Conservation (phyloP, 1,140 invertebrate genomes). For the Pachyrhynchus sulphureomaculatus region DNA sequence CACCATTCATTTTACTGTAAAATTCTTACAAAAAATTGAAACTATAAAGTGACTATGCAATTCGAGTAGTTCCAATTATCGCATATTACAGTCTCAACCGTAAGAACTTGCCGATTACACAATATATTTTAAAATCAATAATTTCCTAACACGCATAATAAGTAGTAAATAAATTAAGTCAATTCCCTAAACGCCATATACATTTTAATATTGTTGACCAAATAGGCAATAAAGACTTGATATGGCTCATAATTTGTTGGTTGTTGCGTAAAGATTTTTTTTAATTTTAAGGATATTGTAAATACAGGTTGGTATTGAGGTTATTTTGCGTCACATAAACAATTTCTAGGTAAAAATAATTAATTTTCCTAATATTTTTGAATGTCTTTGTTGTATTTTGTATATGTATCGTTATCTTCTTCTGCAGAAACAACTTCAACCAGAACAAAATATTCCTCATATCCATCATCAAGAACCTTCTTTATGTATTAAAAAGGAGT, state of each 20-base stretch:
- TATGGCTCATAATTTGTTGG: background rate
- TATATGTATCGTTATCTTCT: too few species aligned
- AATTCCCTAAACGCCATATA: slow-evolving; percentile 11
- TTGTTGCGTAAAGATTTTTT: too few species aligned
- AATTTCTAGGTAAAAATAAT: too few species aligned
- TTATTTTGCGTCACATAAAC: too few species aligned
- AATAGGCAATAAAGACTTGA: background rate
- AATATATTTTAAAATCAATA: slow-evolving; percentile 4
- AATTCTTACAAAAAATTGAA: slow-evolving; percentile 3
- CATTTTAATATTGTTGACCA: slow-evolving; percentile 17
- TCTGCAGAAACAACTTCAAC: too few species aligned
- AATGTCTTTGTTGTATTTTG: too few species aligned
- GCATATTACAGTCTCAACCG: slow-evolving; percentile 2
- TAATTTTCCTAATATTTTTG: too few species aligned
- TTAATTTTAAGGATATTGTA: too few species aligned
- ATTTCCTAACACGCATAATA: slow-evolving; percentile 16
- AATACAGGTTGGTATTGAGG: background rate
- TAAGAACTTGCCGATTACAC: slow-evolving; percentile 5
- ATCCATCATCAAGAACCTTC: too few species aligned
- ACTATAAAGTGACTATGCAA: slow-evolving; percentile 12
- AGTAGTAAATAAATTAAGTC: slow-evolving; percentile 14
- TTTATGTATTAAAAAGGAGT: too few species aligned
- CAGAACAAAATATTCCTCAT: too few species aligned
- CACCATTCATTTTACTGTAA: too few species aligned
- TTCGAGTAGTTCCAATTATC: slow-evolving; percentile 12